These are phyloP conservation scores for Cheirogaleus medius DNA, from an alignment of 2,113 vertebrate genomes.

Conservation along the genomic window DNA sequence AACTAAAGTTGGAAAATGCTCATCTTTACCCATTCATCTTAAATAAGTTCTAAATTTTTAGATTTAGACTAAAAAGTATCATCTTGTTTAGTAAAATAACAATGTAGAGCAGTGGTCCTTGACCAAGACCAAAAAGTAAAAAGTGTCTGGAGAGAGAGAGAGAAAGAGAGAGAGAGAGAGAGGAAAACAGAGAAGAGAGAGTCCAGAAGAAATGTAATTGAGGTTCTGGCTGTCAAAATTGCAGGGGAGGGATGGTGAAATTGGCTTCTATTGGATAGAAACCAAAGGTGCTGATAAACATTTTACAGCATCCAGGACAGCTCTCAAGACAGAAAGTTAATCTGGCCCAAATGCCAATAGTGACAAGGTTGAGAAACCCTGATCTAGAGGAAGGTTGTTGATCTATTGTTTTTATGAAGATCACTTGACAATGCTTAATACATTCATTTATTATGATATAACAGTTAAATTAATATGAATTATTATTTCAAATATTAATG, in stretches of 20 bases:
- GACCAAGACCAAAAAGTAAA: neutral
- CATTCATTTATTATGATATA: neutral
- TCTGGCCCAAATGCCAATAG: neutral
- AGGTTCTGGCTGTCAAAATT: neutral
- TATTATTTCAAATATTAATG: neutral
- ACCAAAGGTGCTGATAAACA: neutral
- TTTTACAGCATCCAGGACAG: neutral
- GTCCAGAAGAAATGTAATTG: neutral
- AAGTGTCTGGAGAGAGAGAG: neutral
- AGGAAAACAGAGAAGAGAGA: neutral
- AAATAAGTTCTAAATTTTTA: neutral
- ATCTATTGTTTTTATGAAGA: neutral
- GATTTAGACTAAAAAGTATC: neutral
- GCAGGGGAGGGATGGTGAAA: neutral
- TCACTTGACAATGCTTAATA: neutral
- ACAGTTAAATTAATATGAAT: neutral
- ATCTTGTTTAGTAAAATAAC: neutral
- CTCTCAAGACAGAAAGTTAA: neutral
- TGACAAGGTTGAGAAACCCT: neutral
- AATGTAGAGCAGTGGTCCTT: neutral
- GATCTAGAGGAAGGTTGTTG: neutral
- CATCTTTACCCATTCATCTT: neutral
- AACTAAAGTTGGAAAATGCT: neutral
- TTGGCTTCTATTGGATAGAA: too few relatives aligned
- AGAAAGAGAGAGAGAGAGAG: too few relatives aligned